Evolutionary conservation across 2,113 vertebrate species (phyloP).

Genomic region (Psophia crepitans): DNA sequence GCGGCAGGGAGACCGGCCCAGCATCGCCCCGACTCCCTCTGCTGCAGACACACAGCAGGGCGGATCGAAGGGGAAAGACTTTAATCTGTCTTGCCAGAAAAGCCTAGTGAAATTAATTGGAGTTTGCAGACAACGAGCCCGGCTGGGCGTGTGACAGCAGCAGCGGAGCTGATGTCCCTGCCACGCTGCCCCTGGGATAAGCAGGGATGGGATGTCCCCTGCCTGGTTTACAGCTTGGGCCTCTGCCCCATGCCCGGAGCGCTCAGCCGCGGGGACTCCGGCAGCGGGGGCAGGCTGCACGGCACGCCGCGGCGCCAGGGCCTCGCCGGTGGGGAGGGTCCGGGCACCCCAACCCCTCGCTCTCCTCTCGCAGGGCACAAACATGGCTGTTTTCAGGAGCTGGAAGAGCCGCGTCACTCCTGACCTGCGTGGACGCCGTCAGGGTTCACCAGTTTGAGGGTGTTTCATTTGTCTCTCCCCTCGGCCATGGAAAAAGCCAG

Average conservation of each 20-base stretch:
- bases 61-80: neutral
- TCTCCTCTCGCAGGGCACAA: neutral
- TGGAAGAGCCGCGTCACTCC: neutral
- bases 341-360: accelerated
- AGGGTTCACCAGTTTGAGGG: neutral
- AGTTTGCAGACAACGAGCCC: neutral
- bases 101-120: neutral
- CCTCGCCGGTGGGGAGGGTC: accelerated
- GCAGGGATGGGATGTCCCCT: neutral
- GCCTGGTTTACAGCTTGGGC: neutral
- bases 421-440: accelerated
- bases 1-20: accelerated
- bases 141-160: accelerated
- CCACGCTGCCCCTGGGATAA: neutral
- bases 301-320: neutral
- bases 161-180: accelerated
- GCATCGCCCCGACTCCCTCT: neutral
- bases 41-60: neutral
- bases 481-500: neutral
- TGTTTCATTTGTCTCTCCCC: neutral
- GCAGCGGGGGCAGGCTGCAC: neutral
- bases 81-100: neutral
- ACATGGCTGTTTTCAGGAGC: accelerated
- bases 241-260: neutral
- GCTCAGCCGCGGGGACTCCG: accelerated